phyloP scores from a whole-genome alignment of 1,140 invertebrate species.

The Wiebesia pumilae region DNA sequence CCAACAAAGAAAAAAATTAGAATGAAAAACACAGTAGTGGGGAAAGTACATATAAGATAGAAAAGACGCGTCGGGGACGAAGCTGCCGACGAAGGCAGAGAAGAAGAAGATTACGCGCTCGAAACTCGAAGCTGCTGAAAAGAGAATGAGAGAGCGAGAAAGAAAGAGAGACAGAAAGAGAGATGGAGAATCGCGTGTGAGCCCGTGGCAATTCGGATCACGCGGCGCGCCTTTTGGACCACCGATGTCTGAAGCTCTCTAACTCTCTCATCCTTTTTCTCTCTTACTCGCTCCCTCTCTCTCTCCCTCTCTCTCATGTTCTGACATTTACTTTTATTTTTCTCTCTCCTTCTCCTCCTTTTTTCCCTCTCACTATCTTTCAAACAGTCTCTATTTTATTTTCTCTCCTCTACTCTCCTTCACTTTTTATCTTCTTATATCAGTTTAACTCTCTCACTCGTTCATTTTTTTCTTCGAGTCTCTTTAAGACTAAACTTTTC shows the following conservation, averaged over 20 bases:
- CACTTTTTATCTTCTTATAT: slow-evolving; percentile 37
- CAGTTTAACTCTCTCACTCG: slow-evolving; percentile 23
- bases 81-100: slow-evolving; percentile 38
- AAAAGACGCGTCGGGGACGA: slow-evolving; percentile 38
- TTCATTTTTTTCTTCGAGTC: slow-evolving; percentile 36
- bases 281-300: slow-evolving; percentile 14
- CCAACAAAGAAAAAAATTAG: not conserved
- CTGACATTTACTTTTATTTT: slow-evolving; percentile 49
- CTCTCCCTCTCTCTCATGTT: slow-evolving; percentile 40
- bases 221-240: slow-evolving; percentile 54
- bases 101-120: slow-evolving; percentile 52
- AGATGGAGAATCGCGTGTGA: slow-evolving; percentile 49
- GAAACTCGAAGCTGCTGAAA: slow-evolving; percentile 49
- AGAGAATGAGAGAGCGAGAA: slow-evolving; percentile 31
- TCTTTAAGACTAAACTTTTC: slow-evolving; percentile 18
- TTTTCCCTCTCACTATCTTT: slow-evolving; percentile 40
- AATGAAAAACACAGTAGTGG: not conserved
- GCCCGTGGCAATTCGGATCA: slow-evolving; percentile 54
- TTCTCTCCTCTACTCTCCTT: slow-evolving; percentile 22
- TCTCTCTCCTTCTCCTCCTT: slow-evolving; percentile 16
- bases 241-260: slow-evolving; percentile 49
- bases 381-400: slow-evolving; percentile 38
- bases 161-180: slow-evolving; percentile 37
- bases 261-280: slow-evolving; percentile 47
- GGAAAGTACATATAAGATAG: slow-evolving; percentile 22